Evolutionary conservation across 37 sponge, comb jelly and placozoan genomes (phyloP).

Genomic region (Theonella swinhoei): DNA sequence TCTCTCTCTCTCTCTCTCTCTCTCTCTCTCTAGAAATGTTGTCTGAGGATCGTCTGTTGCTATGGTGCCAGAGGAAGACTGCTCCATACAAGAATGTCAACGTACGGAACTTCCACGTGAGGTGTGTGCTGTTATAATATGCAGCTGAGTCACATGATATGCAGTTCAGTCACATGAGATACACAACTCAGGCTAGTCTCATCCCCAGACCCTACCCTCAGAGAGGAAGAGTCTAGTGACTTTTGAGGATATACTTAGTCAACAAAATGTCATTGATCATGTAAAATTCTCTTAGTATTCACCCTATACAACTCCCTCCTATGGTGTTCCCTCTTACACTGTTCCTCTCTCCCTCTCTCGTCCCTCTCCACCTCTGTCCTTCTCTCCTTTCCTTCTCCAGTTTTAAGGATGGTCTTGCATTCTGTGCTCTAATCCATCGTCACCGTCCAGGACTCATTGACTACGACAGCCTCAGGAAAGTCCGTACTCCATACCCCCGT

Average conservation of each 20-base stretch:
- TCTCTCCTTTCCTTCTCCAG: slow-evolving; percentile 37
- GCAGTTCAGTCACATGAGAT: no score
- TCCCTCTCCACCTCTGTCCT: neutral
- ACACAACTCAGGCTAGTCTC: no score
- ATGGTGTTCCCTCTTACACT: neutral
- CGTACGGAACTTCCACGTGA: slow-evolving; percentile 96
- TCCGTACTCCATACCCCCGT: neutral
- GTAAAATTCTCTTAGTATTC: no score
- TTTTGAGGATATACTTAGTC: no score
- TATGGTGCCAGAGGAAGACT: slow-evolving; percentile 99
- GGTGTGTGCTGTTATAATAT: no score
- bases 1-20: neutral
- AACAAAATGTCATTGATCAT: no score
- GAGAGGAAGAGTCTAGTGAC: no score
- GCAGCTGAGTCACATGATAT: no score
- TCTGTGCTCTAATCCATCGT: slow-evolving; percentile 98
- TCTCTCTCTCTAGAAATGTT: slow-evolving; percentile 78
- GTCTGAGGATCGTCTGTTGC: slow-evolving; percentile 96
- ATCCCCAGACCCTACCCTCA: no score
- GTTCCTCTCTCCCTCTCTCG: neutral
- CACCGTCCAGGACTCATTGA: slow-evolving; percentile 97
- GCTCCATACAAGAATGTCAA: slow-evolving; percentile 98
- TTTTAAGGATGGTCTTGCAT: slow-evolving; percentile 98
- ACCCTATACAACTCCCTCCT: no score
- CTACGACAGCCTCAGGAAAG: slow-evolving; percentile 93